A percentile compares a stretch with the other conserved stretches of the same genome.
Evolutionary conservation across 2,888 invertebrate genomes (phyloP).

Genomic region (Crematogaster levior): DNA sequence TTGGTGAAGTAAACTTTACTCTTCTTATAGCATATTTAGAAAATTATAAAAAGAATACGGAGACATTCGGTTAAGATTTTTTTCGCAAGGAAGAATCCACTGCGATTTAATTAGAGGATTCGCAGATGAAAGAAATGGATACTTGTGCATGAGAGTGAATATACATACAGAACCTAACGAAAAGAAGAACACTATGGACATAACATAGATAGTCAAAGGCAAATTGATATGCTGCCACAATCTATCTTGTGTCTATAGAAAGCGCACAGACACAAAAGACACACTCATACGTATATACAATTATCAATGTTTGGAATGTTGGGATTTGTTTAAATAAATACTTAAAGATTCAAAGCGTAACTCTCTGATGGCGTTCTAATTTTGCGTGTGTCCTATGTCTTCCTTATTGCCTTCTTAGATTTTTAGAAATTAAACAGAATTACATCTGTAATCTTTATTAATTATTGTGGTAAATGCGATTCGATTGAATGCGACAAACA

Average conservation of each 20-base stretch:
- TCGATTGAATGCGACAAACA: not conserved
- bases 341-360: slow-evolving; percentile 77
- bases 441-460: not conserved
- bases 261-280: slow-evolving; percentile 20
- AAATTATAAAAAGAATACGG: not conserved
- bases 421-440: not conserved
- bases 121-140: slow-evolving; percentile 27
- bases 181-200: slow-evolving; percentile 19
- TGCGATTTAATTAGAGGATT: not conserved
- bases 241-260: slow-evolving; percentile 30
- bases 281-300: slow-evolving; percentile 71
- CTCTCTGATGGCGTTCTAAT: slow-evolving; percentile 27
- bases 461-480: not conserved
- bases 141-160: slow-evolving; percentile 16
- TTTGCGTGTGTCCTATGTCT: slow-evolving; percentile 1
- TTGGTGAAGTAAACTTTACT: not conserved
- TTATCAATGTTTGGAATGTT: slow-evolving; percentile 84
- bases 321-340: slow-evolving; percentile 83
- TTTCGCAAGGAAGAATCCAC: not conserved
- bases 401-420: not conserved
- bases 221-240: slow-evolving; percentile 6
- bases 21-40: not conserved
- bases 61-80: not conserved
- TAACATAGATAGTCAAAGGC: slow-evolving; percentile 12
- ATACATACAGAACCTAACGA: slow-evolving; percentile 61